Conservation (phyloP, 2,113 vertebrate species). For the Aythya baeri region DNA sequence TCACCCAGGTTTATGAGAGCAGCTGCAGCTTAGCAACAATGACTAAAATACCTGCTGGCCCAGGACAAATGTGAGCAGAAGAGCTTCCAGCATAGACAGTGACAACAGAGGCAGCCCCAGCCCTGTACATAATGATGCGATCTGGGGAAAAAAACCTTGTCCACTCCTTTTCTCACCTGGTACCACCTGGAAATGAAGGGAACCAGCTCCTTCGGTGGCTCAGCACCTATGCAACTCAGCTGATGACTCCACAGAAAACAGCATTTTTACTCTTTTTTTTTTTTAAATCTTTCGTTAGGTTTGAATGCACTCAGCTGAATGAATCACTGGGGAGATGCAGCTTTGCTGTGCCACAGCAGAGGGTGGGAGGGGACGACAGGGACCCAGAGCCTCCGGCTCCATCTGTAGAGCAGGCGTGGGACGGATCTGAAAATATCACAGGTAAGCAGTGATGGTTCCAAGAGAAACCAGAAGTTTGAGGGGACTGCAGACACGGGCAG, state of each 20-base stretch:
- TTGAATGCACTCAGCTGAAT: background rate
- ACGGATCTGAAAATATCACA: slow-evolving; percentile 27
- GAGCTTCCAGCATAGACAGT: background rate
- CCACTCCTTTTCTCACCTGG: background rate
- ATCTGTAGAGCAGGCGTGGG: slow-evolving; percentile 59
- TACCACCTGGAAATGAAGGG: background rate
- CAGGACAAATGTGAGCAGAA: background rate
- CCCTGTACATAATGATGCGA: background rate
- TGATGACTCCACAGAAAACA: background rate
- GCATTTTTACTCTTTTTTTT: background rate
- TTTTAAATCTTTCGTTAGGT: background rate
- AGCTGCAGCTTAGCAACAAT: background rate
- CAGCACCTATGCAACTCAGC: background rate
- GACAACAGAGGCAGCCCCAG: background rate
- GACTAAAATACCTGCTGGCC: background rate
- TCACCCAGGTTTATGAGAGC: background rate
- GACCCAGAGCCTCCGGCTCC: slow-evolving; percentile 17
- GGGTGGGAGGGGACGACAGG: slow-evolving; percentile 24
- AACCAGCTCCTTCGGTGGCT: background rate
- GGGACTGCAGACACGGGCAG: background rate
- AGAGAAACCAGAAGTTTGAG: background rate
- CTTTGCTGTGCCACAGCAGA: background rate
- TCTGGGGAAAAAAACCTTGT: background rate
- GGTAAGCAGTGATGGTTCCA: background rate
- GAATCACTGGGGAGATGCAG: slow-evolving; percentile 6